These are phyloP conservation scores for Melopsittacus undulatus DNA, from an alignment of 2,797 vertebrate genomes.

Conservation along the genomic window DNA sequence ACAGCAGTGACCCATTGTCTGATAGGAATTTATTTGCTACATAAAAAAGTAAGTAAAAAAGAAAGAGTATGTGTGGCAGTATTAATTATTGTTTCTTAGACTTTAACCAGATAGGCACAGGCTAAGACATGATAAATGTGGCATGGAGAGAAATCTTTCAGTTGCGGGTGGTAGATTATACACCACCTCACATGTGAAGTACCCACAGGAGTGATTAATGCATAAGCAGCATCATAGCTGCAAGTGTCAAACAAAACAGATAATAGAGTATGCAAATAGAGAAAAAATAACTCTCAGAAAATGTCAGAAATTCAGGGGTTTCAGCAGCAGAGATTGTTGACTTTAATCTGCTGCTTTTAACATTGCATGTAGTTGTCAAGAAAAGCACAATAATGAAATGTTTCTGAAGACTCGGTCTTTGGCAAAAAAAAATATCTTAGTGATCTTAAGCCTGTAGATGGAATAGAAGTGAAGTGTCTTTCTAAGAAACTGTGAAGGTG, in stretches of 20 bases:
- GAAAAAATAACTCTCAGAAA: slow-evolving; percentile 57
- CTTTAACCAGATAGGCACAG: not conserved
- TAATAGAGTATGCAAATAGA: slow-evolving; percentile 70
- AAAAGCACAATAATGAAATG: slow-evolving; percentile 46
- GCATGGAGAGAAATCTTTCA: not conserved
- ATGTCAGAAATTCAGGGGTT: slow-evolving; percentile 47
- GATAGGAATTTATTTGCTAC: not conserved
- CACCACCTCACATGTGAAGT: slow-evolving; percentile 24
- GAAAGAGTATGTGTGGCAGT: not conserved
- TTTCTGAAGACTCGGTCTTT: slow-evolving; percentile 34
- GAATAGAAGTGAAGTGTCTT: not conserved
- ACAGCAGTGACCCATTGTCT: not conserved
- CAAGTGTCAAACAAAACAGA: slow-evolving; percentile 69
- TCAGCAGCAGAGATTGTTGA: slow-evolving; percentile 50
- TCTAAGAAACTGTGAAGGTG: not conserved
- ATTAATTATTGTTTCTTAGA: not conserved
- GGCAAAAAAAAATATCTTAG: not conserved
- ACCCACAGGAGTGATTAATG: slow-evolving; percentile 54
- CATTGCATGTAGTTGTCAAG: slow-evolving; percentile 40
- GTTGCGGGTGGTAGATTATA: slow-evolving; percentile 11
- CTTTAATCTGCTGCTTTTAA: slow-evolving; percentile 67
- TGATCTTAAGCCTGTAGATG: not conserved
- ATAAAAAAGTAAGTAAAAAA: not conserved
- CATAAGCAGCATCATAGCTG: slow-evolving; percentile 53
- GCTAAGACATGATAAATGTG: not conserved